Base-by-base conservation (phyloP, 2,888 invertebrate genomes). In the Lithodes maja region DNA sequence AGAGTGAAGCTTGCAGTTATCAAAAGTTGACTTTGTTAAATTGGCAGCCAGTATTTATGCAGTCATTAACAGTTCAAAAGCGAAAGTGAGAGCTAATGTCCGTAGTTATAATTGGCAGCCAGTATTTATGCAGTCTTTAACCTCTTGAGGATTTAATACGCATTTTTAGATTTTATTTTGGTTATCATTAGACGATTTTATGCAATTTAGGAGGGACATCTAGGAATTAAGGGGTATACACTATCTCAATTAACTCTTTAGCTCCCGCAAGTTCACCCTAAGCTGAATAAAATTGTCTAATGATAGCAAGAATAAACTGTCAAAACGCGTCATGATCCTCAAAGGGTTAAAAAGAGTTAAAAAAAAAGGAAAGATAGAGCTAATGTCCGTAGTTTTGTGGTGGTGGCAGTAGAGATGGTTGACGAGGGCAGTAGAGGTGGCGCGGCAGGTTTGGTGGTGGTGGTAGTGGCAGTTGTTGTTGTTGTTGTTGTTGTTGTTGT, bases 401-500 rank as follows among this genome's bases (percentile, higher is more conserved):
- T 78, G 78, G 15, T 78, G 78, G 53, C 53, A 53, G 78, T 78
- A 33, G 33, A 33, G 33, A 33, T 33, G 33, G 33, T 33, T 33
- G 33, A 33, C 33, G 33, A 33, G 33, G 33, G 33, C 33, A 33
- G 33, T 33, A 33, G 33, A 33, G 33, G 33, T 33, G 33, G 33
- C 33, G 33, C 33, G 33, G 33, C 33, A 33, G 33, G 33, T 71
- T 71, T 71, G 78, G 85, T 85, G 85, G 85, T 82, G 81, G 80
- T 80, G 69, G 79, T 74, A 83, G 88, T 71, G 75, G 79, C 50
- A 55, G 74, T 79, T 71, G 84, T 79, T 79, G 83, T 52, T 83
- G 52, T 71, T 49, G 84, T 55, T 75, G 54, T 7, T 52, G 75
- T 54, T 79, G 84, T 53, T 88, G 87, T 68, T 49, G 84, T 80